Evolutionary conservation across 2,888 invertebrate genomes (phyloP).

Genomic region (Tridacna gigas): DNA sequence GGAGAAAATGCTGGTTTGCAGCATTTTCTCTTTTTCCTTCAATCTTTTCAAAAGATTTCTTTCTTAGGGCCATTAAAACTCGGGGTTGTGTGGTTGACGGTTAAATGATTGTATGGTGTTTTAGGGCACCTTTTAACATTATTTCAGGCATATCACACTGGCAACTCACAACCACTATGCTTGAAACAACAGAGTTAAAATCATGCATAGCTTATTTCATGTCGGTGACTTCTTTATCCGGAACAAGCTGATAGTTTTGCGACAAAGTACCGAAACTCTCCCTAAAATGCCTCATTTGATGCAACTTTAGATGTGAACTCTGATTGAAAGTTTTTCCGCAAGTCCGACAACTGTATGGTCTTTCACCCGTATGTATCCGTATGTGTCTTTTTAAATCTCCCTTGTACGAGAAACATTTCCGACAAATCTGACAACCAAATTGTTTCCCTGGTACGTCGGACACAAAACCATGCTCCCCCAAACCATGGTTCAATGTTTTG

Average conservation of each 20-base stretch:
- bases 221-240: too few species aligned
- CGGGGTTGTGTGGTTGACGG: too few species aligned
- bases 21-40: too few species aligned
- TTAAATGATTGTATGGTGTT: too few species aligned
- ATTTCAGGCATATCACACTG: too few species aligned
- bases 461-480: conserved; percentile 34
- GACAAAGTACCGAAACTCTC: not conserved
- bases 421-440: conserved; percentile 43
- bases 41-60: too few species aligned
- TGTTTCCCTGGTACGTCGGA: conserved; percentile 29
- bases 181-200: too few species aligned
- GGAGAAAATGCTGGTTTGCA: too few species aligned
- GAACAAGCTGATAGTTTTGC: not conserved
- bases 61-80: too few species aligned
- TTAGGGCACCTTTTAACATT: too few species aligned
- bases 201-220: too few species aligned
- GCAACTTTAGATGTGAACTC: conserved; percentile 28
- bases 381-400: conserved; percentile 47
- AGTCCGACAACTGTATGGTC: conserved; percentile 43
- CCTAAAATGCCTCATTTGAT: conserved; percentile 24
- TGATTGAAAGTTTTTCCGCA: conserved; percentile 52
- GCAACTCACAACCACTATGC: too few species aligned
- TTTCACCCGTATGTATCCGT: conserved; percentile 58
- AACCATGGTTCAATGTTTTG: conserved; percentile 1
- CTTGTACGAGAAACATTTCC: conserved; percentile 42